These are phyloP conservation scores for Altica lythri DNA, from an alignment of 2,888 invertebrate genomes.

Conservation along the genomic window DNA sequence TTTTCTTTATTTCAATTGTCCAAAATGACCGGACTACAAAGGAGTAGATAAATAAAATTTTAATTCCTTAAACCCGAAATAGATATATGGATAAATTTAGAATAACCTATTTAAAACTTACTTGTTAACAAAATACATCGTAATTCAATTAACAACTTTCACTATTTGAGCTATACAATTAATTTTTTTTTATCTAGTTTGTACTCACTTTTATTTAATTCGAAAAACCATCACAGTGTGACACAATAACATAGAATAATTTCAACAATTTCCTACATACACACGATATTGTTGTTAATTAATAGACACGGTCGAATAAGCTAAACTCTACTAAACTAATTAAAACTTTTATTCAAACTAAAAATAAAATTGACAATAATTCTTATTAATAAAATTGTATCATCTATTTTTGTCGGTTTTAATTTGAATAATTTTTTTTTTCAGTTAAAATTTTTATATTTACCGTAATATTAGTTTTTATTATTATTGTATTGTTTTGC, in stretches of 20 bases:
- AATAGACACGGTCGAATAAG: constrained; percentile 16
- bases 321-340: constrained; percentile 8
- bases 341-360: constrained; percentile 9
- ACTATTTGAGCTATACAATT: not conserved
- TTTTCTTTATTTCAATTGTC: too few species aligned
- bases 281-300: constrained; percentile 13
- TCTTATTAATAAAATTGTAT: not conserved
- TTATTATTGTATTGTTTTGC: too few species aligned
- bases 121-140: not conserved
- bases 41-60: not conserved
- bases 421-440: too few species aligned
- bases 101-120: not conserved
- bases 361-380: constrained; percentile 1
- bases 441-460: too few species aligned
- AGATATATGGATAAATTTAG: not conserved
- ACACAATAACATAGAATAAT: constrained; percentile 11
- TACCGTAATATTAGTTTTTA: too few species aligned
- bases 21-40: not conserved
- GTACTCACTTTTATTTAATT: not conserved
- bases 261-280: constrained; percentile 7
- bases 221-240: constrained; percentile 1
- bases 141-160: too few species aligned
- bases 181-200: not conserved
- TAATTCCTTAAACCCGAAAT: not conserved
- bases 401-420: too few species aligned